Evolutionary conservation across 64 coral and sea anemone genomes (phyloP), one percentile per base, ranked within the genome.

Genomic region (Platygyra sinensis): DNA sequence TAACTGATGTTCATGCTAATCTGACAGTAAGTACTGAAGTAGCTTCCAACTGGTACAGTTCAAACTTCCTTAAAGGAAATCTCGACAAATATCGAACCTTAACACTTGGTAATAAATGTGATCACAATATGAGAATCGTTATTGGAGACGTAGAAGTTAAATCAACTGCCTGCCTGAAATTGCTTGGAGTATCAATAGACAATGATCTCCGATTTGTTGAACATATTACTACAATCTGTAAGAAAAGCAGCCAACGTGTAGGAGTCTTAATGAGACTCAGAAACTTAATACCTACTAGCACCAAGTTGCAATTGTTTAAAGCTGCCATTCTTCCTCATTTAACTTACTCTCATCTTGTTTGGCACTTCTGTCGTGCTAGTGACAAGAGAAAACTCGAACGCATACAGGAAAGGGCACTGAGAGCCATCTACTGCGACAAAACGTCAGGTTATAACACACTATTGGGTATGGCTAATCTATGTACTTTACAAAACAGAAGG

Each of bases 271-370:
- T 77, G 78, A 62, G 86, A 67, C 65, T 94, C 28, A 72, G 50
- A 20, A 94, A 94, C 19, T 71, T 94, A 46, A 46, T 46, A 46
- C 42, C 42, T 86, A 46, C 65, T 46, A 36, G 89, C 72, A 87
- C 92, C 57, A 89, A 94, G 57, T 29, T 94, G 38, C 74, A 30
- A 62, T 42, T 94, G 11, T 89, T 86, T 52, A 89, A 89, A 39
- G 82, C 77, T 1, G 86, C 86, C 13, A 76, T 89, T 62, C 81
- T 94, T 31, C 77, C 87, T 62, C 72, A 94, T n/a, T 67, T 94
- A 73, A 94, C 91, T 16, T 93, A 93, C 62, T 88, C 67, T 28
- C 75, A 87, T 60, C 60, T 93, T 52, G 75, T 79, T 3, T 89
- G 91, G 91, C 30, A 93, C 36, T 93, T 72, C 38, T 88, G 86